A percentile compares a stretch with the other conserved stretches of the same genome.
Conservation (phyloP, 1,140 invertebrate genomes). For the Diuraphis noxia region DNA sequence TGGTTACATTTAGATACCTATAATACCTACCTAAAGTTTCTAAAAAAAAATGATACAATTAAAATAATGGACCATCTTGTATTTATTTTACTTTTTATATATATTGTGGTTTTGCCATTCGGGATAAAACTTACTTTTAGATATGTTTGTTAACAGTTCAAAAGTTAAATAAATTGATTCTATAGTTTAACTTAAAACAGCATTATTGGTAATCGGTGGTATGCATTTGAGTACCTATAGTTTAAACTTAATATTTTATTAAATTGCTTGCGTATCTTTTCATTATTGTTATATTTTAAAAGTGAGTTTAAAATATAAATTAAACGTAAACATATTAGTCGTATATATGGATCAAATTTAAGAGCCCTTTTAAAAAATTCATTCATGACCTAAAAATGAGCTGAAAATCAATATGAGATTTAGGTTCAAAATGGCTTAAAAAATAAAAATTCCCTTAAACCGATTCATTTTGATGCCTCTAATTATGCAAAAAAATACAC, state of each 20-base stretch:
- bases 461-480: fast-evolving
- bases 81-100: not conserved
- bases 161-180: not conserved
- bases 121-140: not conserved
- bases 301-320: not conserved
- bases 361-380: too few relatives aligned
- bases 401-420: too few relatives aligned
- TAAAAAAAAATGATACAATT: not conserved
- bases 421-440: too few relatives aligned
- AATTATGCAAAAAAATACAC: too few relatives aligned
- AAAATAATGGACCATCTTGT: not conserved
- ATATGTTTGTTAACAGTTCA: not conserved
- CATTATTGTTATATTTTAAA: not conserved
- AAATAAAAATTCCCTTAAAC: too few relatives aligned
- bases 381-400: too few relatives aligned
- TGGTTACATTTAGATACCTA: not conserved
- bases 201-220: not conserved
- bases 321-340: not conserved
- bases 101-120: not conserved
- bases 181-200: not conserved
- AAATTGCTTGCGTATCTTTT: not conserved
- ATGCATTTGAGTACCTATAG: not conserved
- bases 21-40: not conserved
- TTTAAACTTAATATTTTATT: not conserved
- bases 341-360: too few relatives aligned